Evolutionary conservation across 2,888 invertebrate genomes (phyloP).

Genomic region (Lithophane socia): DNA sequence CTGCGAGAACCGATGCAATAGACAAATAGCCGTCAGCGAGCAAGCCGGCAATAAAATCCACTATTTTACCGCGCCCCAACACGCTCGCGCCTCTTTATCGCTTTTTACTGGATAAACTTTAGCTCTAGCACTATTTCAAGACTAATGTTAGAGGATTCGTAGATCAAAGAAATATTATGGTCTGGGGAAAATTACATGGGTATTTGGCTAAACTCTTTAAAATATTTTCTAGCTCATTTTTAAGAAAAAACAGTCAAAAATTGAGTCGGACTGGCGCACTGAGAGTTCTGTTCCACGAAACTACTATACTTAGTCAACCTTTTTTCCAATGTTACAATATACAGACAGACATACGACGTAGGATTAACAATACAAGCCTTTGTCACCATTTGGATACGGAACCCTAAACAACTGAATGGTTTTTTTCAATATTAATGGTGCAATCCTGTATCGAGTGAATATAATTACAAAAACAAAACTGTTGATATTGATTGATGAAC

Average conservation of each 20-base stretch:
- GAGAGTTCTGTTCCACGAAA: not conserved
- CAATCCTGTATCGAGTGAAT: not conserved
- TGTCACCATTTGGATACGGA: not conserved
- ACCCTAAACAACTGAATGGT: not conserved
- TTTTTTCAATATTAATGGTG: not conserved
- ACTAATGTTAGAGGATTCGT: conserved; percentile 17
- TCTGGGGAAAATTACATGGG: conserved; percentile 8
- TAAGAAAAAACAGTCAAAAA: not conserved
- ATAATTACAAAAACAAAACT: not conserved
- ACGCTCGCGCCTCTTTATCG: conserved; percentile 72
- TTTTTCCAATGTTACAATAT: not conserved
- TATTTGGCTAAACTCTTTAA: not conserved
- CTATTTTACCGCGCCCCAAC: conserved; percentile 76
- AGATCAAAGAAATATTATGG: conserved; percentile 42
- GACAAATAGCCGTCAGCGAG: conserved; percentile 78
- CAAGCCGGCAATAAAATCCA: conserved; percentile 75
- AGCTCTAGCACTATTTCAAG: conserved; percentile 51
- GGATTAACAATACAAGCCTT: not conserved
- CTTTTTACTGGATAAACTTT: conserved; percentile 67
- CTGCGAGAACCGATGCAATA: conserved; percentile 68
- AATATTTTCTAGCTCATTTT: not conserved
- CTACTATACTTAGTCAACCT: too few relatives aligned
- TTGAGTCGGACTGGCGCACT: not conserved
- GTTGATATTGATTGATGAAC: conserved; percentile 6
- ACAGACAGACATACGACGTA: not conserved